Conservation (phyloP, 2,888 invertebrate genomes). For the Drosophila tripunctata region DNA sequence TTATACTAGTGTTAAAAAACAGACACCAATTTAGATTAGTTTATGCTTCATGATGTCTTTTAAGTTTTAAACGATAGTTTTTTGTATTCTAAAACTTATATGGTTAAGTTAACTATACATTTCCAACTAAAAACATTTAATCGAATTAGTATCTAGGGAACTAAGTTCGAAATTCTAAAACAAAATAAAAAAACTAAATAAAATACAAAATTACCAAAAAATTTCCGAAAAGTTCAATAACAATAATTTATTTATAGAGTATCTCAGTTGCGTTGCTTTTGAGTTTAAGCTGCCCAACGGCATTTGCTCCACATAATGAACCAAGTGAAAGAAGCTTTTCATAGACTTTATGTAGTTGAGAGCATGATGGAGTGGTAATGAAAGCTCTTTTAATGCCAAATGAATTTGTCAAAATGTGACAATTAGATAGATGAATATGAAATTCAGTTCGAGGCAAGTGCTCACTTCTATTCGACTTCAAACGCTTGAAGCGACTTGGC, state of each 20-base stretch:
- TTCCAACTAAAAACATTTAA: no score
- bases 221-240: not conserved
- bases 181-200: no score
- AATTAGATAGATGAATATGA: conserved; percentile 53
- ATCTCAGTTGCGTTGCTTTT: not conserved
- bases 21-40: no score
- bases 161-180: no score
- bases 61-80: no score
- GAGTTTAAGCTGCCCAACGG: not conserved
- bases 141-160: no score
- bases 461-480: not conserved
- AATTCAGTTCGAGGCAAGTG: not conserved
- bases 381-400: conserved; percentile 57
- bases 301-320: conserved; percentile 60
- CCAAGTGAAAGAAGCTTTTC: conserved; percentile 69
- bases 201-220: not conserved
- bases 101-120: no score
- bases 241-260: conserved; percentile 14
- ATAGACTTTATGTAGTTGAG: conserved; percentile 23
- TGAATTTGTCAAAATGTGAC: conserved; percentile 74
- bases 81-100: no score
- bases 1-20: no score
- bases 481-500: conserved; percentile 9
- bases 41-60: no score
- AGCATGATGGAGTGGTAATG: conserved; percentile 57